Conservation (phyloP, 2,113 vertebrate species). For the Acrocephalus kingi region DNA sequence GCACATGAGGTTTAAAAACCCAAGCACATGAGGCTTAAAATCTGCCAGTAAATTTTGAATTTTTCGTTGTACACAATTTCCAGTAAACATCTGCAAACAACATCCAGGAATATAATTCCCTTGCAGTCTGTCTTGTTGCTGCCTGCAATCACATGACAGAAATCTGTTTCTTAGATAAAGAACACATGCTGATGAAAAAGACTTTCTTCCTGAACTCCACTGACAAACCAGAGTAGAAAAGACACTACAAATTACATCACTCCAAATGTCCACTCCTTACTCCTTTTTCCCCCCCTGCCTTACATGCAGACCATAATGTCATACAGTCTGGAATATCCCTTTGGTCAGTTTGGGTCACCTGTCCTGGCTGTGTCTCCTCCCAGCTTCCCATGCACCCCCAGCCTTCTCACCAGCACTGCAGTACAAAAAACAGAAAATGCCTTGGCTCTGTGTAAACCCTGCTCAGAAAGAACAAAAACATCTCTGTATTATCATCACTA, state of each 20-base stretch:
- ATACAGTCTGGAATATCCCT: not conserved
- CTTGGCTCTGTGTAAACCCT: not conserved
- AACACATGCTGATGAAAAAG: not conserved
- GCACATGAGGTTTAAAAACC: not conserved
- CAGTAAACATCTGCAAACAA: not conserved
- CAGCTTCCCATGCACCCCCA: not conserved
- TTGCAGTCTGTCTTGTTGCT: not conserved
- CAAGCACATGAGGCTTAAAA: not conserved
- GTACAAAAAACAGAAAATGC: not conserved
- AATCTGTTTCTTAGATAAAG: not conserved
- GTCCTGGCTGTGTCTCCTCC: not conserved
- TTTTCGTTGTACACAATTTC: not conserved
- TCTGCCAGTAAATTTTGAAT: not conserved
- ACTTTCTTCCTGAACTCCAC: not conserved
- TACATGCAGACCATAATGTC: not conserved
- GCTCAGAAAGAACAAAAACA: not conserved
- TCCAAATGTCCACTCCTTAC: not conserved
- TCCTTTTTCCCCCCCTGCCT: accelerated
- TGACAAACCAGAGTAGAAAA: not conserved
- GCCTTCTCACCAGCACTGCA: accelerated
- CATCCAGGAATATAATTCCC: not conserved
- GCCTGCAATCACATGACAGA: not conserved
- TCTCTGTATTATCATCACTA: not conserved
- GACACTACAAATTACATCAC: not conserved
- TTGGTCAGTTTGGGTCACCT: not conserved